Evolutionary conservation across 2,888 invertebrate genomes (phyloP), one percentile per base, ranked within the genome.

Genomic region (Drosophila quasianomalipes): DNA sequence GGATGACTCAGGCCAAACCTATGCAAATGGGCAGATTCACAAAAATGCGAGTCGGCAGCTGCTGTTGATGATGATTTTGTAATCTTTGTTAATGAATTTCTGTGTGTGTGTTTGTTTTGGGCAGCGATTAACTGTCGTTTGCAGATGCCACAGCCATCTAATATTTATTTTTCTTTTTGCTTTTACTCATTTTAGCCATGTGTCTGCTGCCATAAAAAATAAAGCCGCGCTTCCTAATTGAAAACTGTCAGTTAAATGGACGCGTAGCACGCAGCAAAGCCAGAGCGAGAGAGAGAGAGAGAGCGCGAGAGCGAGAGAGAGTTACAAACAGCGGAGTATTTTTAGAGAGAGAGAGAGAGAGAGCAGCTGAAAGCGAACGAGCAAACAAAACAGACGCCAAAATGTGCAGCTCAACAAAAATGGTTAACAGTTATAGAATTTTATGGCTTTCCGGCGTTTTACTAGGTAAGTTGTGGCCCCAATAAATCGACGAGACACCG

Each of bases 371-470:
- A 58, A 62, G 69, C 61, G 51, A 71, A 41, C 68, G 60, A 73
- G 62, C 39, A 60, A 64, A 58, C 70, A 73, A 79, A 76, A 69
- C 74, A 78, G 60, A 73, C 75, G 74, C 80, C 86, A 87, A 88
- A 84, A 88, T 91, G 92, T 87, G 85, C 80, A 85, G 82, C 85
- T 79, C 89, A 77, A 90, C 89, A 75, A 92, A 91, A 91, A 92
- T 92, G 92, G 91, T 92, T 92, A 91, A 92, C 91, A 92, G 91
- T 91, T 92, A 92, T 91, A 92, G 90, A 89, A 88, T 91, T 91
- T 89, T 92, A 92, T 92, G 91, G 90, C 90, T 92, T 88, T 92
- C 92, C 91, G 92, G 91, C 91, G 91, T 92, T 88, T 90, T 92
- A 89, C 90, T 92, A 91, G 92, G 92, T 92, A 78, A 92, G 92